Conservation (phyloP, 2,113 vertebrate genomes). For the Ailuropoda melanoleuca region DNA sequence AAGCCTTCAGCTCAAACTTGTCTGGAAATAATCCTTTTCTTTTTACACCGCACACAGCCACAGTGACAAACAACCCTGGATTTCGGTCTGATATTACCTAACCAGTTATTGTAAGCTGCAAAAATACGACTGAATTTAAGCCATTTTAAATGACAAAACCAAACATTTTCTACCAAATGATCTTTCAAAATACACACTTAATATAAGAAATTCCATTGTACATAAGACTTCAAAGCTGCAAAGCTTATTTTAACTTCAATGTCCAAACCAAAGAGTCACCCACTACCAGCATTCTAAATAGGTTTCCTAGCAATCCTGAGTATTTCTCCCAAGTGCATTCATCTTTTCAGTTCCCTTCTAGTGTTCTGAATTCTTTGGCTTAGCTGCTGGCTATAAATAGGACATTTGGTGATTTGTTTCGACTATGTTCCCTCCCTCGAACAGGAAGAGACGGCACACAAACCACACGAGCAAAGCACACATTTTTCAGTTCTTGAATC, state of each 20-base stretch:
- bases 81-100: background rate
- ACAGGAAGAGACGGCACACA: constrained; percentile 77
- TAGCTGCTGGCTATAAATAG: constrained; percentile 63
- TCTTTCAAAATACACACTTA: constrained; percentile 40
- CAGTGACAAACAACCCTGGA: background rate
- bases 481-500: background rate
- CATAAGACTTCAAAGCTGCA: background rate
- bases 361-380: constrained; percentile 61
- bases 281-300: constrained; percentile 42
- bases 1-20: background rate
- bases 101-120: background rate
- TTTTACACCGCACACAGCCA: background rate
- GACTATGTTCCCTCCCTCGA: background rate
- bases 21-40: background rate
- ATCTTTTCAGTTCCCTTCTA: constrained; percentile 64
- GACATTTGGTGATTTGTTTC: constrained; percentile 51
- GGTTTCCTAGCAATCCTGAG: constrained; percentile 52
- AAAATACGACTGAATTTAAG: background rate
- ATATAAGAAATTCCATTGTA: background rate
- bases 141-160: constrained; percentile 40
- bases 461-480: background rate
- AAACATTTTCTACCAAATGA: constrained; percentile 42
- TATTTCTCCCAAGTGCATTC: constrained; percentile 47
- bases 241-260: constrained; percentile 45
- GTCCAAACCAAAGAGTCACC: constrained; percentile 43